phyloP scores from a whole-genome alignment of 1,140 invertebrate genomes.

The Drosophila sechellia region DNA sequence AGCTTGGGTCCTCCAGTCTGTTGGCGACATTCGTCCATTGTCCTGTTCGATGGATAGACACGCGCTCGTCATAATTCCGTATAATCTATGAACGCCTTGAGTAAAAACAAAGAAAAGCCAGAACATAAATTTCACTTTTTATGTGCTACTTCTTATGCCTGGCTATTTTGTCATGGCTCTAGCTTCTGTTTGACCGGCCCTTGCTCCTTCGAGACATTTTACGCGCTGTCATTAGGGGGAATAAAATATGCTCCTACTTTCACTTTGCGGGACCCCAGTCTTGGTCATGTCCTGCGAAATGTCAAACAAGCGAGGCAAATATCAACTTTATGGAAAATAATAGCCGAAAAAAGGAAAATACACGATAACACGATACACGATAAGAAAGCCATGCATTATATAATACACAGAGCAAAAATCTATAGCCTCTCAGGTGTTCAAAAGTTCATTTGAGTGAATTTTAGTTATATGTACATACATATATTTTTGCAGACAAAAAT shows the following conservation, averaged over 20 bases:
- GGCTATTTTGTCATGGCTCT: slow-evolving; percentile 45
- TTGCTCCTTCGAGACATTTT: slow-evolving; percentile 72
- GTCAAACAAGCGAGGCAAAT: slow-evolving; percentile 77
- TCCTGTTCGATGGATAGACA: slow-evolving; percentile 78
- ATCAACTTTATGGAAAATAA: slow-evolving; percentile 81
- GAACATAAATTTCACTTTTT: slow-evolving; percentile 83
- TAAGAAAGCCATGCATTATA: slow-evolving; percentile 4
- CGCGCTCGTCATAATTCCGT: slow-evolving; percentile 82
- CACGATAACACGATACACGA: slow-evolving; percentile 15
- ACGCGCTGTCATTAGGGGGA: slow-evolving; percentile 78
- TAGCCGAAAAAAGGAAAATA: slow-evolving; percentile 40
- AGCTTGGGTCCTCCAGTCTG: slow-evolving; percentile 10
- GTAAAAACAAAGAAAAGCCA: slow-evolving; percentile 81
- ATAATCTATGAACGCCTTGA: slow-evolving; percentile 84
- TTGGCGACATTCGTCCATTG: slow-evolving; percentile 46
- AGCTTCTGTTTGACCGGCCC: slow-evolving; percentile 27
- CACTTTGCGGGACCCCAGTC: slow-evolving; percentile 34
- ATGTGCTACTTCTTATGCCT: slow-evolving; percentile 65
- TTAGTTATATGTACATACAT: no score
- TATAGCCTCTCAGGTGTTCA: no score
- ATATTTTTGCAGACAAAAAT: no score
- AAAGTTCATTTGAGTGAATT: no score
- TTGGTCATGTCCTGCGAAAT: slow-evolving; percentile 79
- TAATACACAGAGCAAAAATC: no score
- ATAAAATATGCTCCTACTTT: slow-evolving; percentile 75